Evolutionary conservation across 2,888 invertebrate species (phyloP), one percentile per base, ranked within the genome.

Genomic region (Caenorhabditis virilis): DNA sequence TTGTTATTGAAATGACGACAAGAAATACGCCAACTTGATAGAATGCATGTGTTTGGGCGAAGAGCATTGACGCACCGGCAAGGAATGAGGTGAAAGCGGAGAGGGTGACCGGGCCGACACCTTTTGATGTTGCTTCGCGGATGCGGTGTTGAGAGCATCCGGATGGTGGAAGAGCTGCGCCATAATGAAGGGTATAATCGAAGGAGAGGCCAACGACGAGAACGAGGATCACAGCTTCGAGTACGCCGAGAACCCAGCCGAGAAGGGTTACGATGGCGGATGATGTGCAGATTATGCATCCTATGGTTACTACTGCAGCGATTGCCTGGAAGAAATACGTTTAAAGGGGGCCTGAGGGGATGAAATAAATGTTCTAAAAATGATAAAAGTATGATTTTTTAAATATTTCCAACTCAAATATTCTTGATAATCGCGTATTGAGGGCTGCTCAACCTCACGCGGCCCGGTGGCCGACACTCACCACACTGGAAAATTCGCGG

Each of bases 1-100:
- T 94, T 15, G 91, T 88, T n/a, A 88, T 86, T 89, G 93, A 93
- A 58, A 97, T 86, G 85, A 97, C 76, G 6, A 82, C 75, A n/a
- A 82, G 72, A 60, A 82, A 82, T 13, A 79, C 70, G 18, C 79
- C 79, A 6, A 82, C 81, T 72, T 76, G 76, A 60, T 74, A 80
- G 56, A 81, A 81, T 1, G 81, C 81, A 54, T 81, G 81, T 9
- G 81, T 81, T 49, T 72, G 48, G 5, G 78, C 75, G 39, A 72
- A 60, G 6, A 81, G 59, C 78, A 81, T 76, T 7, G 77, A 66
- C 7, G 75, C 71, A 2, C 81, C 81, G 15, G 81, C 80, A 18
- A 78, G 36, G 27, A 78, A 62, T 1, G 79, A 78, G 13, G 78
- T 78, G 33, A 77, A 50, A 3, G 81, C 75, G 27, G 81, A 78